Percentiles rank a stretch among this genome's conserved stretches.
Evolutionary conservation across 2,888 invertebrate species (phyloP).

Genomic region (Ennomos fuscantarius): DNA sequence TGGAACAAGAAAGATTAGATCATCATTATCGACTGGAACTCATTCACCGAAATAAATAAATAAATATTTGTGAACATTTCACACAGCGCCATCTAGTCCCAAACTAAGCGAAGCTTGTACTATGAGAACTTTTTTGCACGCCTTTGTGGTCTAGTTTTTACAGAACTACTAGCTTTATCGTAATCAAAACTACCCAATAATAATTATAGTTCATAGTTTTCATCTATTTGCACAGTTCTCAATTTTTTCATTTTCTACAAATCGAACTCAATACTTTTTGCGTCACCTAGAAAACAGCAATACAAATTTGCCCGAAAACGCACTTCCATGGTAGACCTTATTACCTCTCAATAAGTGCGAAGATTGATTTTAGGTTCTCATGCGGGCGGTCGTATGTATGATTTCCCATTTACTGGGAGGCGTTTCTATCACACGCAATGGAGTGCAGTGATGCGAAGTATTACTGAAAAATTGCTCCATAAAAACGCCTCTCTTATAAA

Average conservation of each 20-base stretch:
- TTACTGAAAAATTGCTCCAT: slow-evolving; percentile 66
- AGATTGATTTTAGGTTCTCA: slow-evolving; percentile 8
- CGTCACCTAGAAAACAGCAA: slow-evolving; percentile 16
- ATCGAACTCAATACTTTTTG: slow-evolving; percentile 9
- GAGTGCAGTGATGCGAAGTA: slow-evolving; percentile 63
- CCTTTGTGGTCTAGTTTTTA: no score
- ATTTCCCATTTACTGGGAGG: slow-evolving; percentile 35
- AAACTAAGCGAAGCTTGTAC: no score
- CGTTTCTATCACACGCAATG: slow-evolving; percentile 58
- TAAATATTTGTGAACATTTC: no score
- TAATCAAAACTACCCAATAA: no score
- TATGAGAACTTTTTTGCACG: no score
- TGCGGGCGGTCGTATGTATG: slow-evolving; percentile 18
- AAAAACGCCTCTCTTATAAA: slow-evolving; percentile 59
- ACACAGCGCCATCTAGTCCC: no score
- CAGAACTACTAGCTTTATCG: no score
- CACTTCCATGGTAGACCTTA: slow-evolving; percentile 10
- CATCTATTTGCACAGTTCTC: no score
- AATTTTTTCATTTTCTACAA: slow-evolving; percentile 19
- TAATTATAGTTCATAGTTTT: no score
- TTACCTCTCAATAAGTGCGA: slow-evolving; percentile 12
- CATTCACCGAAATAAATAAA: no score
- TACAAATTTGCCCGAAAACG: slow-evolving; percentile 4
- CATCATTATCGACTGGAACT: no score
- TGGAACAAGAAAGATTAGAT: no score